Evolutionary conservation across 2,888 invertebrate genomes (phyloP).

Genomic region (Campaea margaritaria): DNA sequence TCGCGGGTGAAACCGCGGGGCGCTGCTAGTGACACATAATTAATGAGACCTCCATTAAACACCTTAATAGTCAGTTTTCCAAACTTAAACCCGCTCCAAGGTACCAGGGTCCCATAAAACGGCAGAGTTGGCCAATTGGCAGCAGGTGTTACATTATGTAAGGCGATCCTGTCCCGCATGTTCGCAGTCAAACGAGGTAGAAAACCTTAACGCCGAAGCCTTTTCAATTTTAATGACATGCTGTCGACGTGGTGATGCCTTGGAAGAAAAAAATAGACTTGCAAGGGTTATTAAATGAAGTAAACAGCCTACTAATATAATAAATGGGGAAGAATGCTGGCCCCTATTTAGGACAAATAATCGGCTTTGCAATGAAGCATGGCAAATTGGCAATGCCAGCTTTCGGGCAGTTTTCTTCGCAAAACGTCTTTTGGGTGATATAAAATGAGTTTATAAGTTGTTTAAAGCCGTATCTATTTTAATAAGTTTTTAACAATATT

Average conservation of each 20-base stretch:
- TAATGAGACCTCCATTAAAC: neutral
- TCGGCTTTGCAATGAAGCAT: no score
- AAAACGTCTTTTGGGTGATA: no score
- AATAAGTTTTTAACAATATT: no score
- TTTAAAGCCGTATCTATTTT: no score
- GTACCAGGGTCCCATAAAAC: conserved; percentile 13
- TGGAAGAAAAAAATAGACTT: neutral
- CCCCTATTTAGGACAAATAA: no score
- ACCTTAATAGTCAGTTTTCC: neutral
- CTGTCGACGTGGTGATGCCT: neutral
- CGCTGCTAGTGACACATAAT: neutral
- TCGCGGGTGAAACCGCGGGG: no score
- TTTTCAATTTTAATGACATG: conserved; percentile 15
- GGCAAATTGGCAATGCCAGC: no score
- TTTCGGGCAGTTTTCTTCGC: no score
- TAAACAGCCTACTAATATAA: no score
- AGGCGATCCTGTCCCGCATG: conserved; percentile 37
- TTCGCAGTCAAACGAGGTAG: conserved; percentile 33
- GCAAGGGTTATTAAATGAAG: no score
- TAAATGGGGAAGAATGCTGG: no score
- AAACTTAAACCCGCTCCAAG: neutral
- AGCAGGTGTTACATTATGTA: conserved; percentile 44
- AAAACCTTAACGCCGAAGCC: conserved; percentile 42
- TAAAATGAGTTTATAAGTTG: no score
- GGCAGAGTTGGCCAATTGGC: conserved; percentile 7